Conservation (phyloP, 2,113 vertebrate species). For the Macaca nemestrina region DNA sequence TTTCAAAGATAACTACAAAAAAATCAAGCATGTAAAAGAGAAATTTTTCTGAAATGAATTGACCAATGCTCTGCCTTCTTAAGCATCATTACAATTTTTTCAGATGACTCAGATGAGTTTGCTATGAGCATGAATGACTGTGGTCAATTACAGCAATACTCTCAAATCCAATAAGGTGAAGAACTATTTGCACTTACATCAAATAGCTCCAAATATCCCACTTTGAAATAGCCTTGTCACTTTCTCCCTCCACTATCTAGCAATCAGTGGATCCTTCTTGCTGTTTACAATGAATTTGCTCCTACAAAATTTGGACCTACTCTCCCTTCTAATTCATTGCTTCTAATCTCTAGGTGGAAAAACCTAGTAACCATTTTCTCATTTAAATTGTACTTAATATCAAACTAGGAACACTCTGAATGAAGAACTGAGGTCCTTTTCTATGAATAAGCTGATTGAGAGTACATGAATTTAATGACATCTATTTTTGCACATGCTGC, state of each 20-base stretch:
- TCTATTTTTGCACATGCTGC: not conserved
- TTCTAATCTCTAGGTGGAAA: constrained; percentile 33
- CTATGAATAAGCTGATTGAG: not conserved
- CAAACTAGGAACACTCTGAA: not conserved
- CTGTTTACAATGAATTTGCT: not conserved
- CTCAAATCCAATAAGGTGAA: not conserved
- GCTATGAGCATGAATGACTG: not conserved
- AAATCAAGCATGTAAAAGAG: not conserved
- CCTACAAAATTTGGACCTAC: not conserved
- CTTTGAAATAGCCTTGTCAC: not conserved
- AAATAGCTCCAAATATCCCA: not conserved
- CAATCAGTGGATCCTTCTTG: not conserved
- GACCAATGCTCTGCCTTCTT: not conserved
- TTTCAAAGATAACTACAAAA: not conserved
- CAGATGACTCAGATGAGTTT: not conserved
- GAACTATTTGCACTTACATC: not conserved
- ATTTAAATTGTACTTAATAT: constrained; percentile 4
- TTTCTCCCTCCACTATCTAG: not conserved
- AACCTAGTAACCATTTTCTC: not conserved
- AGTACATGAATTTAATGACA: not conserved
- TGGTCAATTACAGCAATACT: not conserved
- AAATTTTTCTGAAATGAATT: constrained; percentile 48
- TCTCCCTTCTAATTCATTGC: not conserved
- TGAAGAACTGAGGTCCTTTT: not conserved
- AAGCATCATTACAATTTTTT: constrained; percentile 1